Evolutionary conservation across 92 coral and sea anemone genomes (phyloP).

Genomic region (Siderastrea radians): DNA sequence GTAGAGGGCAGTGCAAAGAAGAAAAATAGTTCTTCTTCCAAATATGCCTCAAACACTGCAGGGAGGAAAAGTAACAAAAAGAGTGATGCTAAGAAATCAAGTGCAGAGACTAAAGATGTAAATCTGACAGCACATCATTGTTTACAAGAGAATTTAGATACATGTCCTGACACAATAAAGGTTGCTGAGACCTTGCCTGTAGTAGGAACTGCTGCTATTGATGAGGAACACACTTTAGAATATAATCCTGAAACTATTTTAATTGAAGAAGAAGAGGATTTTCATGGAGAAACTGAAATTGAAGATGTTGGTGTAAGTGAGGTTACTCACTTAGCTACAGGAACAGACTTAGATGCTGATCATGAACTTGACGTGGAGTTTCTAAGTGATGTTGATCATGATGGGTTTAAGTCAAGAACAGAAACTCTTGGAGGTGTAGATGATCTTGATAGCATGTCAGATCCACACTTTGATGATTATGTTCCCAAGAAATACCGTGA

Average conservation of each 20-base stretch:
- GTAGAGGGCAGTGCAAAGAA: neutral
- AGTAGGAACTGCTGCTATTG: neutral
- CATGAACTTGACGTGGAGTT: neutral
- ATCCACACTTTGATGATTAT: neutral
- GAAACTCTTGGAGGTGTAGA: neutral
- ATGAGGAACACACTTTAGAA: conserved; percentile 17
- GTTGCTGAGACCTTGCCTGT: neutral
- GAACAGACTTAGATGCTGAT: neutral
- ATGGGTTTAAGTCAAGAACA: neutral
- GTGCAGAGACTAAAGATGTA: neutral
- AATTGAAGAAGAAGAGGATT: conserved; percentile 19
- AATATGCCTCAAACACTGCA: neutral
- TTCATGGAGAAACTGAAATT: conserved; percentile 7
- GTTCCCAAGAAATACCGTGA: conserved; percentile 63
- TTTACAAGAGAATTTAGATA: neutral
- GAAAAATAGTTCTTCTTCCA: neutral
- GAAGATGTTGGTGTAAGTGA: neutral
- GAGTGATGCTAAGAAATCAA: neutral
- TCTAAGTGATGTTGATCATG: neutral
- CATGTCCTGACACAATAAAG: neutral
- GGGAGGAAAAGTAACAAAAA: neutral
- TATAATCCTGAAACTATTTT: conserved; percentile 26
- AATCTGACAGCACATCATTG: neutral
- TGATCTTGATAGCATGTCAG: conserved; percentile 1
- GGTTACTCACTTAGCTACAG: neutral